These are phyloP conservation scores for Rousettus madagascariensis DNA, from an alignment of 2,797 vertebrate genomes.

Conservation along the genomic window DNA sequence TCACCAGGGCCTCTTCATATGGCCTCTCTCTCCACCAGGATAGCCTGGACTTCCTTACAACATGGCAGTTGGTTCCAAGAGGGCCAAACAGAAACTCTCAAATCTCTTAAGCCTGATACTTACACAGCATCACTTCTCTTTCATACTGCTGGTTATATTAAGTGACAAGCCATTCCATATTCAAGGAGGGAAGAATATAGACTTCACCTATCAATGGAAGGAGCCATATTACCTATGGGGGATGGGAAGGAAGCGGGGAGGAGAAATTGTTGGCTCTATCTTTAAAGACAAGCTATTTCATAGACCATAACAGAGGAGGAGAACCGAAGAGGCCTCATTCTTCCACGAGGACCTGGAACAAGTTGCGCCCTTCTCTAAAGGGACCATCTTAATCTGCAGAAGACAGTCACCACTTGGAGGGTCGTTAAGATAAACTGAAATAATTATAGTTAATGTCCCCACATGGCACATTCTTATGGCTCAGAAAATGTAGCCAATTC, in stretches of 20 bases:
- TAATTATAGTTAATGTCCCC: not conserved
- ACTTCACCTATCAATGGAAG: not conserved
- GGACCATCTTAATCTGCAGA: not conserved
- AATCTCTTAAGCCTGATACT: not conserved
- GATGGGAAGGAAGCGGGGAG: no score
- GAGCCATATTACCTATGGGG: not conserved
- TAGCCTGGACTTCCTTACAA: not conserved
- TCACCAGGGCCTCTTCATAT: not conserved
- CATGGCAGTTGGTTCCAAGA: no score
- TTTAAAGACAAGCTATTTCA: not conserved
- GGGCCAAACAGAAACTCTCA: not conserved
- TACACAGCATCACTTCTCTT: not conserved
- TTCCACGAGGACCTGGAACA: not conserved
- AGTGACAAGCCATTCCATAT: not conserved
- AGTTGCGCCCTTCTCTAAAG: not conserved
- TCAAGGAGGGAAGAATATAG: not conserved
- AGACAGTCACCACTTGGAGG: not conserved
- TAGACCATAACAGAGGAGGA: not conserved
- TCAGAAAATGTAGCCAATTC: not conserved
- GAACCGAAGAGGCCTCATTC: not conserved
- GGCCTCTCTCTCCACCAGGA: not conserved
- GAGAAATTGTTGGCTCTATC: accelerated
- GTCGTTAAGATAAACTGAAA: not conserved
- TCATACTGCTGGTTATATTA: not conserved
- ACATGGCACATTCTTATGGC: not conserved